Base-by-base conservation (phyloP, 1,140 invertebrate genomes). In the Yoshiicerus persimilis region DNA sequence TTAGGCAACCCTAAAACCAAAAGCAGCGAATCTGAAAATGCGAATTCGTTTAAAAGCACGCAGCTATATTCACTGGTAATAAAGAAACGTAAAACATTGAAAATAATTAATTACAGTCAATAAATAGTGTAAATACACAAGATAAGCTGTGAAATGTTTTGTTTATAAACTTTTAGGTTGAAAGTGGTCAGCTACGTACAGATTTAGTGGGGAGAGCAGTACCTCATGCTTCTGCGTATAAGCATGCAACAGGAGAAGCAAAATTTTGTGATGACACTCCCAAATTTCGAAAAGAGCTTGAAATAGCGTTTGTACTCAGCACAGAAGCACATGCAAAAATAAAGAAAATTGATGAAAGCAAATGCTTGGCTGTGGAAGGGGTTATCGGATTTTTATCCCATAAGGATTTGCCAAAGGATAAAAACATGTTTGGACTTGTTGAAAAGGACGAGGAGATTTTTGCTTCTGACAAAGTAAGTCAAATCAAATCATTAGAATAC, bases 221-320 rank as follows among this genome's bases (percentile, higher is more conserved):
- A 10, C 91, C 92, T 9, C 94, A 95, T 90, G 77, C 92, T 32
- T 93, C 94, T 2, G 94, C 93, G 8, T 89, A 92, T 32, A 93
- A 94, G 90, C 94, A 95, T 88, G 92, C 92, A 0, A 94, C 93
- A 39, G 91, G 94, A 86, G 94, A 94, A 91, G 94, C 94, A 25
- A 89, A 93, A 13, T 95, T 94, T 91, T 91, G 93, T 77, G 93
- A 93, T 90, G 94, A 95, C 89, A 92, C 94, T 47, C 93, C 93
- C 8, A 80, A 90, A 39, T 89, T 90, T 30, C 36, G 90, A 64
- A 90, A 92, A 77, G 91, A 92, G 56, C 89, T 94, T 11, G 92
- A 92, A 84, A 83, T 93, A 84, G 92, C 91, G 1, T 88, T 93
- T 36, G 94, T 94, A 0, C 87, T 92, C 0, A 94, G 93, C 47